Percentiles rank a stretch among this genome's conserved stretches.
These are phyloP conservation scores for Slavum lentiscoides DNA, from an alignment of 2,888 invertebrate genomes.

Conservation along the genomic window DNA sequence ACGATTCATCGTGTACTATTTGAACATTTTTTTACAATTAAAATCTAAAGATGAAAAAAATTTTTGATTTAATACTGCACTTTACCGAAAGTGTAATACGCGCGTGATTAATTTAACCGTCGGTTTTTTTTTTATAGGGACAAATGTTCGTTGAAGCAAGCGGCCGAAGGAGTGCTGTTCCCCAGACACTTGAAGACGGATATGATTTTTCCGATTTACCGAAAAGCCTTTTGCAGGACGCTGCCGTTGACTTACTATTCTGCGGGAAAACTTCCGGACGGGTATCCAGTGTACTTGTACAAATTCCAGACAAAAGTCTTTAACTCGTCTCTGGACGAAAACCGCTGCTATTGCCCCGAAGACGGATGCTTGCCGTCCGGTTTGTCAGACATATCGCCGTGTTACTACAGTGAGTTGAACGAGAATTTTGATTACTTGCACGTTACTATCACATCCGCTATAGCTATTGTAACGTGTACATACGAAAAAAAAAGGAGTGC, in stretches of 20 bases:
- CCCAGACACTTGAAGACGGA: constrained; percentile 67
- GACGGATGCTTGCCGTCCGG: constrained; percentile 66
- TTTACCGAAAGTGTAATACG: no score
- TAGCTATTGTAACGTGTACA: no score
- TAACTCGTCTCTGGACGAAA: constrained; percentile 64
- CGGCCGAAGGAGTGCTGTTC: constrained; percentile 74
- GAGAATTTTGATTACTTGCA: neutral
- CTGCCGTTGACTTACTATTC: constrained; percentile 64
- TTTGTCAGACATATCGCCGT: constrained; percentile 71
- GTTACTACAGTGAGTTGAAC: constrained; percentile 69
- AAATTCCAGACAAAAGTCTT: constrained; percentile 67
- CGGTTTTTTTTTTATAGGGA: neutral
- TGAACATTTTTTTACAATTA: no score
- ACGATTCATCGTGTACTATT: no score
- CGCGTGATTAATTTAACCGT: no score
- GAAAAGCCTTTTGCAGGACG: constrained; percentile 76
- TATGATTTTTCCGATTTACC: constrained; percentile 67
- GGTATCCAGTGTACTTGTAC: constrained; percentile 68
- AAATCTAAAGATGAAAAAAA: no score
- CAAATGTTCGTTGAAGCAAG: constrained; percentile 66
- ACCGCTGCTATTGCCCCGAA: constrained; percentile 69
- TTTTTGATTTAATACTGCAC: no score
- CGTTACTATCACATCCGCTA: no score
- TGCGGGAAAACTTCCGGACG: constrained; percentile 60
- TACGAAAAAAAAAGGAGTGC: no score